Evolutionary conservation across 2,797 vertebrate genomes (phyloP).

Genomic region (Iguana delicatissima): DNA sequence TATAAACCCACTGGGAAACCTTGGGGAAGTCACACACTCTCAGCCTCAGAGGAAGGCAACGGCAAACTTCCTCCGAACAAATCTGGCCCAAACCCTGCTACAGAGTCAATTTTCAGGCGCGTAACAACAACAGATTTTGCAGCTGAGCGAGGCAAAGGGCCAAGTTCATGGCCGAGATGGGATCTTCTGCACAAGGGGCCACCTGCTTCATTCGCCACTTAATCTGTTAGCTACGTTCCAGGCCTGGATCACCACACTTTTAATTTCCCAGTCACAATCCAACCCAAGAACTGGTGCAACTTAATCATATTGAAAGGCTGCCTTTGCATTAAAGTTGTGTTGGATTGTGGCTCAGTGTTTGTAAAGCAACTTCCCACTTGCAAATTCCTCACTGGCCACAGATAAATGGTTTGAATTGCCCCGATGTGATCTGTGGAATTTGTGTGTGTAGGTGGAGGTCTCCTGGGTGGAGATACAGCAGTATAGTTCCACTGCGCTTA

Average conservation of each 20-base stretch:
- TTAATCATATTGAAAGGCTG: not conserved
- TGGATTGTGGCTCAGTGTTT: not conserved
- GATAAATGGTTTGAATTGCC: not conserved
- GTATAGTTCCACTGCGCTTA: not conserved
- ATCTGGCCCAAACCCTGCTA: too few species aligned
- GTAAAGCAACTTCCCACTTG: not conserved
- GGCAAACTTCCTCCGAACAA: too few species aligned
- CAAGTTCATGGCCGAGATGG: not conserved
- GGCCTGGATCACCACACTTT: not conserved
- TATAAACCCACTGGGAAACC: too few species aligned
- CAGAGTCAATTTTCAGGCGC: too few species aligned
- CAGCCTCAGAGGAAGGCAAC: too few species aligned
- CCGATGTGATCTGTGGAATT: constrained; percentile 23
- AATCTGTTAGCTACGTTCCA: not conserved
- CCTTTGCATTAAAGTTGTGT: not conserved
- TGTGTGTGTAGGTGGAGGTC: constrained; percentile 14
- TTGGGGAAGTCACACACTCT: too few species aligned
- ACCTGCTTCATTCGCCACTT: not conserved
- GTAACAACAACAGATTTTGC: not conserved
- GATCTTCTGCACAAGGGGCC: too few species aligned
- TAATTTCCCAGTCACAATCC: not conserved
- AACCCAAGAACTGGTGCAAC: too few species aligned
- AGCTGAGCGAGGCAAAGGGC: too few species aligned
- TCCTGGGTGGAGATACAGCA: not conserved
- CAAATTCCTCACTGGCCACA: not conserved